These are phyloP conservation scores for Rhynchomys soricoides DNA, from an alignment of 2,113 vertebrate species.

Conservation along the genomic window DNA sequence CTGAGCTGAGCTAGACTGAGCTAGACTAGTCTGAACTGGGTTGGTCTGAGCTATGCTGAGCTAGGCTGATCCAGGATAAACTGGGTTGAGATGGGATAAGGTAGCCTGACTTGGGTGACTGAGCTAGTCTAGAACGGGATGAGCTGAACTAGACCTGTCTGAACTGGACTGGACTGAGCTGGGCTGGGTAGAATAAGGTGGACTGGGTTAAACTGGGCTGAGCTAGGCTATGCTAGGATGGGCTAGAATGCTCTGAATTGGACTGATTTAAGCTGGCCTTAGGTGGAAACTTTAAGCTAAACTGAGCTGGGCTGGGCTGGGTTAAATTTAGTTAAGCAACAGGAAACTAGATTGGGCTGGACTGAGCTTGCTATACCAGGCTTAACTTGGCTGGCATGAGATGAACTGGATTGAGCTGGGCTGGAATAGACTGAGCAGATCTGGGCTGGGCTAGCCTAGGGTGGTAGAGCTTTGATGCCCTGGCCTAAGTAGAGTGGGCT, in stretches of 20 bases:
- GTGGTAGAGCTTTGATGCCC: not conserved
- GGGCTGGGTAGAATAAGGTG: too few species aligned
- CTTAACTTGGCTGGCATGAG: too few species aligned
- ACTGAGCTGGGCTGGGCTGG: not conserved
- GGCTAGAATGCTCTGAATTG: too few species aligned
- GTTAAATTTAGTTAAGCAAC: too few species aligned
- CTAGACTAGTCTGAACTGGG: accelerated
- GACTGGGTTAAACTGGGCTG: accelerated
- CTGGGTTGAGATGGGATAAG: too few species aligned
- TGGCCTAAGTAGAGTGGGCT: accelerated
- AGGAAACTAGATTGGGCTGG: accelerated
- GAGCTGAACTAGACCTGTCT: not conserved
- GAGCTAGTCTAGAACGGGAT: accelerated
- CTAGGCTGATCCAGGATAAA: accelerated
- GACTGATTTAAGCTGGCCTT: not conserved
- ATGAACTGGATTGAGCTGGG: not conserved
- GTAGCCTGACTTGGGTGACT: too few species aligned
- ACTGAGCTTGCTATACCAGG: too few species aligned
- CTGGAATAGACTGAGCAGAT: not conserved
- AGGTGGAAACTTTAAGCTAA: too few species aligned
- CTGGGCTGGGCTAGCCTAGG: not conserved
- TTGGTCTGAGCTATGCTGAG: accelerated
- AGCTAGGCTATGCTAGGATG: too few species aligned
- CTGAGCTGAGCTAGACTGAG: accelerated
- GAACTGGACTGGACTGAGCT: not conserved